Evolutionary conservation across 2,113 vertebrate species (phyloP).

Genomic region (Polypterus bichir): DNA sequence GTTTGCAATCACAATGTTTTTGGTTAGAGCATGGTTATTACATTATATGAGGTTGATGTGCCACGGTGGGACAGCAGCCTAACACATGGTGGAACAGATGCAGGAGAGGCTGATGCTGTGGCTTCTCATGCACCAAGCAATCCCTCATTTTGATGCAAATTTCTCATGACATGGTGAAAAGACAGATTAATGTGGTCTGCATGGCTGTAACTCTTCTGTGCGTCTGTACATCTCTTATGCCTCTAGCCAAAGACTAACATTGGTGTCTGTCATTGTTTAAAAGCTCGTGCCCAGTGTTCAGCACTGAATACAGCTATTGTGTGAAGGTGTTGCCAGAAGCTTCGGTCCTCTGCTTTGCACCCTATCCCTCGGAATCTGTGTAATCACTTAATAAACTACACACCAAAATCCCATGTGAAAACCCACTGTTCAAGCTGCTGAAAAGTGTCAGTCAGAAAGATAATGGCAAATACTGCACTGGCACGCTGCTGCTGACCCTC

Average conservation of each 20-base stretch:
- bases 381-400: slow-evolving; percentile 38
- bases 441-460: slow-evolving; percentile 20
- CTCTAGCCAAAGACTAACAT: slow-evolving; percentile 23
- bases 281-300: slow-evolving; percentile 14
- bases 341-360: slow-evolving; percentile 12
- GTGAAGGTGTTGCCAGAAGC: slow-evolving; percentile 20
- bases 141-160: slow-evolving; percentile 49
- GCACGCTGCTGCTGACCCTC: slow-evolving; percentile 7
- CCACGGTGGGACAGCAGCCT: slow-evolving; percentile 1
- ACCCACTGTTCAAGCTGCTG: slow-evolving; percentile 31
- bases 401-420: slow-evolving; percentile 18
- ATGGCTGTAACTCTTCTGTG: slow-evolving; percentile 15
- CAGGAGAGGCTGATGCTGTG: slow-evolving; percentile 23
- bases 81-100: slow-evolving; percentile 46
- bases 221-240: slow-evolving; percentile 14
- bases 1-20: not conserved
- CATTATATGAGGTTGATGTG: not conserved
- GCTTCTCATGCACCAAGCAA: slow-evolving; percentile 26
- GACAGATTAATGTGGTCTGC: slow-evolving; percentile 20
- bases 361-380: slow-evolving; percentile 39
- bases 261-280: slow-evolving; percentile 26
- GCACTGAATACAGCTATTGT: slow-evolving; percentile 48
- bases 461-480: slow-evolving; percentile 2
- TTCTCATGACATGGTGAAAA: slow-evolving; percentile 34
- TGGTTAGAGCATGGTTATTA: not conserved